A percentile compares a stretch with the other conserved stretches of the same genome.
Evolutionary conservation across 2,113 vertebrate species (phyloP).

Genomic region (Trogon melanurus): DNA sequence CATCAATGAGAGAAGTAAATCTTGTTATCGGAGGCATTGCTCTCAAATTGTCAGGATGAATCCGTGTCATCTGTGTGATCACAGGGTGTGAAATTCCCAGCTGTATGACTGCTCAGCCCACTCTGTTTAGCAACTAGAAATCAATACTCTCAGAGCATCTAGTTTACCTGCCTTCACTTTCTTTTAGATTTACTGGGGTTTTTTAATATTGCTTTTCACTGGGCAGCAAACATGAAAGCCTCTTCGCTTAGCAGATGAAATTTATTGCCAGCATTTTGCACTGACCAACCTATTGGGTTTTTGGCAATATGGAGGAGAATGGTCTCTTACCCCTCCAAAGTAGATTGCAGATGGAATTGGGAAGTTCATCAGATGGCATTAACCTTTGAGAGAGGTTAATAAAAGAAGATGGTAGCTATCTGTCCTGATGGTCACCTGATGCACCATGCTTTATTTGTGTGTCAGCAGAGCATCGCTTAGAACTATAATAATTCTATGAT

Average conservation of each 20-base stretch:
- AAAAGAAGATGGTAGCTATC: neutral
- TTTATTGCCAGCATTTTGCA: neutral
- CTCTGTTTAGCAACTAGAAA: neutral
- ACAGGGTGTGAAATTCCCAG: neutral
- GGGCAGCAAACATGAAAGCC: neutral
- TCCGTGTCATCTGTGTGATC: neutral
- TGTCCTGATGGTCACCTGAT: neutral
- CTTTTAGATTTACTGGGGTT: fast-evolving
- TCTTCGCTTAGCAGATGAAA: neutral
- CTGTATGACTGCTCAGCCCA: neutral
- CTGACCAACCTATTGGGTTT: neutral
- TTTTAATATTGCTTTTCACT: neutral
- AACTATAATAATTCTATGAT: neutral
- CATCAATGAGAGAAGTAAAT: neutral
- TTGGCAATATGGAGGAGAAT: neutral
- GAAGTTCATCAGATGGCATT: neutral
- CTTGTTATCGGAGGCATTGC: neutral
- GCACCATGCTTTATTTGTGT: neutral
- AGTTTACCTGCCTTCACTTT: neutral
- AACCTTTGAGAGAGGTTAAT: neutral
- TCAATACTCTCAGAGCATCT: neutral
- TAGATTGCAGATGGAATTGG: neutral
- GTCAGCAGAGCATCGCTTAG: neutral
- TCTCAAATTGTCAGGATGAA: neutral
- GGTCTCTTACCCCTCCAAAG: neutral